Conservation (phyloP, 2,113 vertebrate genomes). For the Lepisosteus osseus region DNA sequence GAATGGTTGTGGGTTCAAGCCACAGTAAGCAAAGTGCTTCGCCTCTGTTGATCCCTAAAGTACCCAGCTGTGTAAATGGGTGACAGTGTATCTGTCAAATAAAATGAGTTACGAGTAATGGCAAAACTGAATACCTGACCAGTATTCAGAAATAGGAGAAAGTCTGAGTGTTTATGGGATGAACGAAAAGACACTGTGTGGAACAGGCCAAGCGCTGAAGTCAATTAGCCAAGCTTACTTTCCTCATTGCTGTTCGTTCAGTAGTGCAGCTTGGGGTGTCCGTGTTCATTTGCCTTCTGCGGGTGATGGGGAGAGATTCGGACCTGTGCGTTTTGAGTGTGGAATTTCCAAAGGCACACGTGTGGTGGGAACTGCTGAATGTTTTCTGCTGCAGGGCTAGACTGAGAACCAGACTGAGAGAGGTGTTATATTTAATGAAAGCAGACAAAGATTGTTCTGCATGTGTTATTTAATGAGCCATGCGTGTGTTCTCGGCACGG, state of each 20-base stretch:
- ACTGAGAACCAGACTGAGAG: not conserved
- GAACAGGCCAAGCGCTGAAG: too few relatives aligned
- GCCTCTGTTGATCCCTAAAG: too few relatives aligned
- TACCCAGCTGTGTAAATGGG: too few relatives aligned
- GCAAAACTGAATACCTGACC: too few relatives aligned
- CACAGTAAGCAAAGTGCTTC: too few relatives aligned
- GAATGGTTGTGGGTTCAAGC: too few relatives aligned
- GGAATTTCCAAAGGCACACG: not conserved
- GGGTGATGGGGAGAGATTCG: not conserved
- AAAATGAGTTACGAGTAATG: too few relatives aligned
- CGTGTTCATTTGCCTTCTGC: not conserved
- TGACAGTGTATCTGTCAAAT: too few relatives aligned
- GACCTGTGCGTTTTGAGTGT: not conserved
- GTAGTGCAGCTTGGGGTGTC: not conserved
- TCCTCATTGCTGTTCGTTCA: not conserved
- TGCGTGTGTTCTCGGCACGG: not conserved
- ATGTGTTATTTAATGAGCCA: not conserved
- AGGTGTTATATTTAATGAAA: too few relatives aligned
- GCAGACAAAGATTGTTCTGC: not conserved
- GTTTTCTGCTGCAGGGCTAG: not conserved
- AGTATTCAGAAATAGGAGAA: too few relatives aligned
- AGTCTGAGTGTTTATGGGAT: too few relatives aligned
- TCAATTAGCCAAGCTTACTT: not conserved
- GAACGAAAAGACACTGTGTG: too few relatives aligned
- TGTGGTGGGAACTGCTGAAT: not conserved